These are phyloP conservation scores for Etheostoma cragini DNA, from an alignment of 2,113 vertebrate genomes.

Conservation along the genomic window DNA sequence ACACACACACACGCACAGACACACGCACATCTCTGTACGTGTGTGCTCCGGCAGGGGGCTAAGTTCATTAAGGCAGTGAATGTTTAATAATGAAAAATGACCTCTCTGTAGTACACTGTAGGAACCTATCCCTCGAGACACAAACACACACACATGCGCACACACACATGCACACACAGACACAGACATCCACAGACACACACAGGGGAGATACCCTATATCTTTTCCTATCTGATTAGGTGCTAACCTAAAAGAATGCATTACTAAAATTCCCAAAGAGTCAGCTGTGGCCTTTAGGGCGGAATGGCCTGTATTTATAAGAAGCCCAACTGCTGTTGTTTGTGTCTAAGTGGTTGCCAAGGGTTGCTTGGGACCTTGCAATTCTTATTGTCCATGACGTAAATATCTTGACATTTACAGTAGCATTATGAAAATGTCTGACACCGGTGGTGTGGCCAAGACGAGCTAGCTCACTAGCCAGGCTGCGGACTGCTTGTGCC, in stretches of 20 bases:
- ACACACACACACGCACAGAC: background rate
- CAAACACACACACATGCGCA: conserved; percentile 1
- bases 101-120: conserved; percentile 54
- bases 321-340: conserved; percentile 13
- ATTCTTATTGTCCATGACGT: conserved; percentile 27
- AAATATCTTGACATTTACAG: conserved; percentile 55
- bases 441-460: background rate
- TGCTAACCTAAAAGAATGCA: conserved; percentile 2
- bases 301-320: conserved; percentile 4
- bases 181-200: background rate
- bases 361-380: conserved; percentile 7
- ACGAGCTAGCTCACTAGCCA: conserved; percentile 24
- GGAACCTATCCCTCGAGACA: conserved; percentile 53
- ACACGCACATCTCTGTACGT: background rate
- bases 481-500: conserved; percentile 27
- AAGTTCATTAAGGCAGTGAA: conserved; percentile 70
- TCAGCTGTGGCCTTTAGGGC: conserved; percentile 18
- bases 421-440: conserved; percentile 32
- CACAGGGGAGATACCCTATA: background rate
- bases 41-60: conserved; percentile 16
- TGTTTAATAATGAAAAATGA: conserved; percentile 73
- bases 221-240: conserved; percentile 11
- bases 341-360: conserved; percentile 13
- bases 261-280: background rate
- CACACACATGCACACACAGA: conserved; percentile 17